phyloP scores from a whole-genome alignment of 2,888 invertebrate species.

The Aromia moschata region DNA sequence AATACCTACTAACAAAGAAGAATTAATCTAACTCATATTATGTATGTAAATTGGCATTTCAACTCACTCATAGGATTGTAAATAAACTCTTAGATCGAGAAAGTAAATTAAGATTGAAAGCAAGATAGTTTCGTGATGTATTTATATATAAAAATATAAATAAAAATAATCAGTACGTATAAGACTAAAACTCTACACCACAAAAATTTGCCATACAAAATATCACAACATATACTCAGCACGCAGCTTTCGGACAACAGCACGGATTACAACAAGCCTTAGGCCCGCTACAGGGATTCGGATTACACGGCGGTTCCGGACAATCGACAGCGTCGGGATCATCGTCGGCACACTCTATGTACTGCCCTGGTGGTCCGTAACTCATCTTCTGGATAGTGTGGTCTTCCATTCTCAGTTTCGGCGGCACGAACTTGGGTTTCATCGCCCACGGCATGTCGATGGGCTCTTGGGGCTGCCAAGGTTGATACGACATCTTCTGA shows the following conservation, averaged over 20 bases:
- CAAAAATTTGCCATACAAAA: slow-evolving; percentile 5
- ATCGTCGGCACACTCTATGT: slow-evolving; percentile 67
- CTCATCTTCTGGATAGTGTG: slow-evolving; percentile 71
- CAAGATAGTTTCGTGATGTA: neutral
- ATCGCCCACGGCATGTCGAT: slow-evolving; percentile 62
- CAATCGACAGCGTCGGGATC: slow-evolving; percentile 66
- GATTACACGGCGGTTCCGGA: slow-evolving; percentile 50
- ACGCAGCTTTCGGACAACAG: slow-evolving; percentile 60
- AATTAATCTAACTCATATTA: too few relatives aligned
- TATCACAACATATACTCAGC: slow-evolving; percentile 39
- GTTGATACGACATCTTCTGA: slow-evolving; percentile 64
- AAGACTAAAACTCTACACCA: neutral
- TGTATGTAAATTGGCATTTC: too few relatives aligned
- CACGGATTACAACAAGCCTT: slow-evolving; percentile 54
- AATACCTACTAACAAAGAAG: too few relatives aligned
- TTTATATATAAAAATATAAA: neutral
- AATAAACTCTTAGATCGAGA: too few relatives aligned
- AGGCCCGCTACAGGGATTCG: slow-evolving; percentile 39
- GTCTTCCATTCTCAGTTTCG: slow-evolving; percentile 64
- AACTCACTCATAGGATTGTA: too few relatives aligned
- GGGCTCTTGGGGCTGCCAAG: slow-evolving; percentile 59
- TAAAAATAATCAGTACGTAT: neutral
- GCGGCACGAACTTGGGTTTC: slow-evolving; percentile 60
- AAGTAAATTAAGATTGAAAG: neutral
- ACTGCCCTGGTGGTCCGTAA: slow-evolving; percentile 70